Percentiles rank a stretch among this genome's conserved stretches.
Conservation (phyloP, 2,888 invertebrate genomes). For the Amitus sp. region DNA sequence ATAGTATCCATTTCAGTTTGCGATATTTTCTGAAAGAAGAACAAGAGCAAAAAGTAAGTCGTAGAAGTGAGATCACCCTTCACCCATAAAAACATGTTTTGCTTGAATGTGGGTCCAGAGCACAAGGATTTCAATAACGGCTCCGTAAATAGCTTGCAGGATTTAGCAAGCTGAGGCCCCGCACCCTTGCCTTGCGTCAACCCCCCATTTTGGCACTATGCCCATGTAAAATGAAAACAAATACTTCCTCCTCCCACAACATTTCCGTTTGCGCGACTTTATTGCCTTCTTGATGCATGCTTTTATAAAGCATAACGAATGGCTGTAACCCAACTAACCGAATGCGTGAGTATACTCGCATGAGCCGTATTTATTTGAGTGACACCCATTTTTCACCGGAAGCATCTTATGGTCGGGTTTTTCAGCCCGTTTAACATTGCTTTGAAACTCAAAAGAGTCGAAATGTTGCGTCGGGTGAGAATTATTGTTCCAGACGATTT, state of each 20-base stretch:
- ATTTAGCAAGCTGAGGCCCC: slow-evolving; percentile 34
- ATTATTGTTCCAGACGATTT: no score
- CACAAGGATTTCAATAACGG: slow-evolving; percentile 59
- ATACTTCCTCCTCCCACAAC: slow-evolving; percentile 48
- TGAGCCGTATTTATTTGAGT: slow-evolving; percentile 26
- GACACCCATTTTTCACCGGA: slow-evolving; percentile 9
- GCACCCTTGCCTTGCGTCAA: slow-evolving; percentile 28
- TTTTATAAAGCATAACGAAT: slow-evolving; percentile 61
- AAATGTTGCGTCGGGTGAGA: no score
- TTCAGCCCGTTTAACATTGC: no score
- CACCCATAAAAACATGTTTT: slow-evolving; percentile 46
- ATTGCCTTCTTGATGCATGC: slow-evolving; percentile 60
- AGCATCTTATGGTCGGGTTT: slow-evolving; percentile 4
- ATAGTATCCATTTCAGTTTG: slow-evolving; percentile 20
- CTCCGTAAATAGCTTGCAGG: slow-evolving; percentile 58
- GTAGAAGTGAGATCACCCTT: slow-evolving; percentile 14
- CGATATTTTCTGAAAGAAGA: slow-evolving; percentile 23
- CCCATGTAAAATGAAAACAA: slow-evolving; percentile 63
- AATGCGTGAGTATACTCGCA: slow-evolving; percentile 38
- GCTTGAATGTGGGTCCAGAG: slow-evolving; percentile 43
- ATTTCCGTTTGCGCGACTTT: slow-evolving; percentile 47
- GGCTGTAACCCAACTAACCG: slow-evolving; percentile 55
- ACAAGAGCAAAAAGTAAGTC: slow-evolving; percentile 19
- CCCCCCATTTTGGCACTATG: slow-evolving; percentile 55
- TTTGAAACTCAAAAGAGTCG: neutral